phyloP scores from a whole-genome alignment of 2,888 invertebrate genomes.

The Eristalinus sepulchralis region DNA sequence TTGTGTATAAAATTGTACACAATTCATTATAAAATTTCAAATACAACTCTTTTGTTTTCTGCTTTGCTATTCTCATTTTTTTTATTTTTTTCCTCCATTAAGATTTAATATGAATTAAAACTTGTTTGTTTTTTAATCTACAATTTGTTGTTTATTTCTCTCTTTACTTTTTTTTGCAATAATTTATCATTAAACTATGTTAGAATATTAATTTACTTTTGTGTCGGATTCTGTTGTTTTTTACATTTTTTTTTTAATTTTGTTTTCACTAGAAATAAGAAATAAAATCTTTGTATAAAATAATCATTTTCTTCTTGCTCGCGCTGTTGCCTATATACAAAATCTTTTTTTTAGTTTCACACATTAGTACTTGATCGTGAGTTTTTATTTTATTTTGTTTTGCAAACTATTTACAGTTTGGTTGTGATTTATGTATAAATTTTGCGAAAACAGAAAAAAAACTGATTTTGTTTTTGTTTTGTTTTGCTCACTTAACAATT shows the following conservation, averaged over 20 bases:
- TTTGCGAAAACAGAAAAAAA: slow-evolving; percentile 16
- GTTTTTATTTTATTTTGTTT: background rate
- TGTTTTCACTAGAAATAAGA: slow-evolving; percentile 19
- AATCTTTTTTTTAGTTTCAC: slow-evolving; percentile 41
- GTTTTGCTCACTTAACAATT: slow-evolving; percentile 40
- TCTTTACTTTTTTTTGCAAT: slow-evolving; percentile 29
- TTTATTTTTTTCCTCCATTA: slow-evolving; percentile 15
- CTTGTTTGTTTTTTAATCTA: slow-evolving; percentile 19
- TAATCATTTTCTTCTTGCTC: slow-evolving; percentile 12
- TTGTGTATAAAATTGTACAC: slow-evolving; percentile 48
- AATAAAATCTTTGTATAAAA: slow-evolving; percentile 59
- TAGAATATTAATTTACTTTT: slow-evolving; percentile 35
- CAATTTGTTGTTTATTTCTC: slow-evolving; percentile 14
- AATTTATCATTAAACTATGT: slow-evolving; percentile 61
- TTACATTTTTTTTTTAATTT: background rate
- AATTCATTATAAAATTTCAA: slow-evolving; percentile 40
- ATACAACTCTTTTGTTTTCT: slow-evolving; percentile 32
- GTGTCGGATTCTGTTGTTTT: slow-evolving; percentile 16
- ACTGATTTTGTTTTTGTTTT: slow-evolving; percentile 25
- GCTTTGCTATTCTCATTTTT: background rate
- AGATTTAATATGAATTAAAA: slow-evolving; percentile 43
- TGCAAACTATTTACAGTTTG: slow-evolving; percentile 43
- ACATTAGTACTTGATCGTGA: slow-evolving; percentile 26
- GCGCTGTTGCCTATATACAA: slow-evolving; percentile 56
- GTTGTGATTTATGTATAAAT: slow-evolving; percentile 21